Conservation (phyloP, 2,888 invertebrate species). For the Prionchulus punctatus region DNA sequence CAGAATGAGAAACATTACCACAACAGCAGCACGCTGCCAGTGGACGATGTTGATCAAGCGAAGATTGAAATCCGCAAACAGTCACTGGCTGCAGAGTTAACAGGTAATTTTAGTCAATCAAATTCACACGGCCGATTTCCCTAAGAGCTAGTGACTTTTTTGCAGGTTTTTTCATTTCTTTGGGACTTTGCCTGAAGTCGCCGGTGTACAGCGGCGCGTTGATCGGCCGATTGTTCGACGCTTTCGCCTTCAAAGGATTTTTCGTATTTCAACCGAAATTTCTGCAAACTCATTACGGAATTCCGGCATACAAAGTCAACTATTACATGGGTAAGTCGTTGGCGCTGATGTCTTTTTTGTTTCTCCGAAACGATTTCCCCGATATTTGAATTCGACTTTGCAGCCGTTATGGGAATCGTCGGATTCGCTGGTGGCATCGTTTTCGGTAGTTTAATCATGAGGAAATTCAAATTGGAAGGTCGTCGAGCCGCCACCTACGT, state of each 20-base stretch:
- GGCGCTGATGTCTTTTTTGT: too few relatives aligned
- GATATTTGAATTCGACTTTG: conserved; percentile 3
- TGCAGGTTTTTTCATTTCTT: conserved; percentile 5
- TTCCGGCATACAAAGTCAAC: conserved; percentile 27
- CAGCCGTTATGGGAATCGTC: conserved; percentile 28
- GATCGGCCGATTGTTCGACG: conserved; percentile 28
- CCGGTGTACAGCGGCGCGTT: conserved; percentile 15
- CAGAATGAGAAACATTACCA: too few relatives aligned
- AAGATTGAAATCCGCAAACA: too few relatives aligned
- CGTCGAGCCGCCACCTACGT: conserved; percentile 24
- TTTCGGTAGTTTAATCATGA: conserved; percentile 20
- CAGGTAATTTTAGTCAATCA: too few relatives aligned
- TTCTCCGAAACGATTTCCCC: conserved; percentile 11
- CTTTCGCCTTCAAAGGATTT: conserved; percentile 30
- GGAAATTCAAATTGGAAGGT: conserved; percentile 19
- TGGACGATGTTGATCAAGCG: too few relatives aligned
- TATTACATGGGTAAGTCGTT: conserved; percentile 22
- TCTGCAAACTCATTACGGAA: conserved; percentile 28
- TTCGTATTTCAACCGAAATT: conserved; percentile 31
- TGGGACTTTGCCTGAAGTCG: not conserved
- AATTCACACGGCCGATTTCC: too few relatives aligned
- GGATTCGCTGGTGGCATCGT: conserved; percentile 28
- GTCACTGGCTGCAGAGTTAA: too few relatives aligned
- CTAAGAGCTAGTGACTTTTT: not conserved
- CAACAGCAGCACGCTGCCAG: too few relatives aligned